Conservation (phyloP, 1,140 invertebrate species). For the Laupala kohalensis region DNA sequence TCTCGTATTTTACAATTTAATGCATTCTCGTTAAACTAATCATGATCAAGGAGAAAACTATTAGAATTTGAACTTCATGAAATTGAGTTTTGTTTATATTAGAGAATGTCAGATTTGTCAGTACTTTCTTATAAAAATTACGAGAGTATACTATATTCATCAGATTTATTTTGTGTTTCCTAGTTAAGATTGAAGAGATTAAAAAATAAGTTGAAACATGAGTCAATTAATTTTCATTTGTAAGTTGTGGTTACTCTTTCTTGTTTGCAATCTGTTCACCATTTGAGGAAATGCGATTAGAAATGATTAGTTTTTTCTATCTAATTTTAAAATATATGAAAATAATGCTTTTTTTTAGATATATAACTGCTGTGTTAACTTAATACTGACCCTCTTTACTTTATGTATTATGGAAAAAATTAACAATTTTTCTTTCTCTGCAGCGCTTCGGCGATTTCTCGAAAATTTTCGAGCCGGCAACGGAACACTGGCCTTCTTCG, state of each 20-base stretch:
- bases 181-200: too few relatives aligned
- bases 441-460: background rate
- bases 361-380: background rate
- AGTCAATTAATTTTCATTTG: background rate
- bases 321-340: background rate
- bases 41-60: too few relatives aligned
- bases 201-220: too few relatives aligned
- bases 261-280: background rate
- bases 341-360: background rate
- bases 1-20: too few relatives aligned
- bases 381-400: background rate
- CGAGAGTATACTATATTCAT: too few relatives aligned
- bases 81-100: too few relatives aligned
- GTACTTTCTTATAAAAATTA: too few relatives aligned
- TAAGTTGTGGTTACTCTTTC: background rate
- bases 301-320: background rate
- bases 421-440: background rate
- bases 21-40: too few relatives aligned
- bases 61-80: too few relatives aligned
- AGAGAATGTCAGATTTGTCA: too few relatives aligned
- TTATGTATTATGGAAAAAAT: background rate
- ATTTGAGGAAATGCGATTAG: background rate
- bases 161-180: too few relatives aligned
- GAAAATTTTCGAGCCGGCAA: background rate
- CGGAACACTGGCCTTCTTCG: background rate